Conservation (phyloP, 2,113 vertebrate species). For the Vicugna pacos region DNA sequence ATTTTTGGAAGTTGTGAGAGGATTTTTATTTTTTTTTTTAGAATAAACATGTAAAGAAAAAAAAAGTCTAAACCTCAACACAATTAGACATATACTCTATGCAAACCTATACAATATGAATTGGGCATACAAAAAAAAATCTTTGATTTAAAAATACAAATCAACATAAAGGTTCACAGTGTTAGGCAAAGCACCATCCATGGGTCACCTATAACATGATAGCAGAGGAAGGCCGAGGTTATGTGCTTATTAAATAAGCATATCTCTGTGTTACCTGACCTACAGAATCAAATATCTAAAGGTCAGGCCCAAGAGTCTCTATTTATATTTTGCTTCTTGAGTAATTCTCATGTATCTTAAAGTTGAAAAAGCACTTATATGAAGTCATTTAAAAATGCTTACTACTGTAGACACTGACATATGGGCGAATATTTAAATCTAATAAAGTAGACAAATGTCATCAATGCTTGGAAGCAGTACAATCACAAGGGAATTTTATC, state of each 20-base stretch:
- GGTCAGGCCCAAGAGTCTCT: neutral
- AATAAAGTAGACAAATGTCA: neutral
- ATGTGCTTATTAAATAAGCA: neutral
- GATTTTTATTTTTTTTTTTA: neutral
- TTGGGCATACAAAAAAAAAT: neutral
- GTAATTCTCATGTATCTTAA: neutral
- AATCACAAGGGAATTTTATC: neutral
- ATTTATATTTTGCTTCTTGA: neutral
- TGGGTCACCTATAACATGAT: neutral
- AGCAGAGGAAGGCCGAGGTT: neutral
- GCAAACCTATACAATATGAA: neutral
- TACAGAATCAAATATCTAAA: neutral
- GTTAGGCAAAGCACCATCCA: neutral
- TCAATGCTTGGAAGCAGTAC: neutral
- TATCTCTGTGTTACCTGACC: neutral
- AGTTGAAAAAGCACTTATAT: neutral
- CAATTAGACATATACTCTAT: neutral
- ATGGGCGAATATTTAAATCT: neutral
- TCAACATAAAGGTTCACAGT: neutral
- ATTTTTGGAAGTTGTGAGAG: constrained; percentile 34
- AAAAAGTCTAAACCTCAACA: neutral
- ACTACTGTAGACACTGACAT: neutral
- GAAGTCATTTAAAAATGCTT: neutral
- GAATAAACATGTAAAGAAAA: neutral
- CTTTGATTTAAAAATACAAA: neutral